phyloP scores from a whole-genome alignment of 1,140 invertebrate genomes.

The Drosophila sturtevanti region DNA sequence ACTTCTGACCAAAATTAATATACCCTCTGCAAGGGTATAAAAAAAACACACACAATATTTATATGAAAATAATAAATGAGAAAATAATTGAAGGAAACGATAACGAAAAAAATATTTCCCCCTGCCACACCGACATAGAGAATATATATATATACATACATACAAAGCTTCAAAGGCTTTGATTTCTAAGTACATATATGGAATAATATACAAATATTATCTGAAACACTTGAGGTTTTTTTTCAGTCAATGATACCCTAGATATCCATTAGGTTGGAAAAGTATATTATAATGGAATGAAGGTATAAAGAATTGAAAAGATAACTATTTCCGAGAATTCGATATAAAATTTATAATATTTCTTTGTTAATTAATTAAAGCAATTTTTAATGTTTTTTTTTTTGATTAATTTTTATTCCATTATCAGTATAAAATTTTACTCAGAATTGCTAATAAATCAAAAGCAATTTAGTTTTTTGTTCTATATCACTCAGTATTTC shows the following conservation, averaged over 20 bases:
- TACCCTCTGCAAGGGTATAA: too few relatives aligned
- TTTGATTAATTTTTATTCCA: too few relatives aligned
- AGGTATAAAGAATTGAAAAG: too few relatives aligned
- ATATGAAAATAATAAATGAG: slow-evolving; percentile 33
- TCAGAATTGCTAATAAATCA: too few relatives aligned
- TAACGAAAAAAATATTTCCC: slow-evolving; percentile 14
- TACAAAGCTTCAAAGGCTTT: slow-evolving; percentile 24
- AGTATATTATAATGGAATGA: too few relatives aligned
- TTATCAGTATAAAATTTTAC: too few relatives aligned
- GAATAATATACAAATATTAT: slow-evolving; percentile 7
- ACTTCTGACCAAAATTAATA: too few relatives aligned
- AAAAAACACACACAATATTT: slow-evolving; percentile 14
- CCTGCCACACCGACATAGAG: slow-evolving; percentile 1
- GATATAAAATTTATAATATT: too few relatives aligned
- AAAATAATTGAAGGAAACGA: slow-evolving; percentile 50
- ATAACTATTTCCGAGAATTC: too few relatives aligned
- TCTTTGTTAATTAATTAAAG: too few relatives aligned
- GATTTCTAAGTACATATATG: slow-evolving; percentile 3
- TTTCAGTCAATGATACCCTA: background rate
- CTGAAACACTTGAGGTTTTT: slow-evolving; percentile 44
- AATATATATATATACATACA: background rate
- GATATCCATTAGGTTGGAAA: slow-evolving; percentile 19
- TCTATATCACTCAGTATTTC: background rate
- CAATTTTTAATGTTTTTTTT: too few relatives aligned
- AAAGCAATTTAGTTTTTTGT: too few relatives aligned